phyloP scores from a whole-genome alignment of 2,797 vertebrate genomes.

The Mus caroli region DNA sequence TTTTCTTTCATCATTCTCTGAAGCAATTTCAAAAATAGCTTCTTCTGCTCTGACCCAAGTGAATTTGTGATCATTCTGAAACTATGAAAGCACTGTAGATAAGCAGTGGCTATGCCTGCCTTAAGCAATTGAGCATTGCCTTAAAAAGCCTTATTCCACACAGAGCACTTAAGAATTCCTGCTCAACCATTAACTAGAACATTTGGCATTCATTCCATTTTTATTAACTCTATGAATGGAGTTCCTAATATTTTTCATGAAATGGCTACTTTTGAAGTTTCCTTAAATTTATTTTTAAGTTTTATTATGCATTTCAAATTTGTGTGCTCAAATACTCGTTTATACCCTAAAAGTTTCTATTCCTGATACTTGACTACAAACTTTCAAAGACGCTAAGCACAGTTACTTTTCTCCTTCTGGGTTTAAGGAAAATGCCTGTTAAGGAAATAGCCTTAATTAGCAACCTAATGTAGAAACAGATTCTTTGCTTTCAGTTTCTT shows the following conservation, averaged over 20 bases:
- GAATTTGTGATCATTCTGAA: slow-evolving; percentile 58
- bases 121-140: slow-evolving; percentile 35
- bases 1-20: slow-evolving; percentile 68
- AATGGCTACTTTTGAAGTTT: slow-evolving; percentile 33
- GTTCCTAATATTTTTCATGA: slow-evolving; percentile 48
- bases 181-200: slow-evolving; percentile 48
- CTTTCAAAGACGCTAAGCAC: neutral
- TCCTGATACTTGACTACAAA: slow-evolving; percentile 22
- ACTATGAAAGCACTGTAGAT: slow-evolving; percentile 22
- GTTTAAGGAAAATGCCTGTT: slow-evolving; percentile 60
- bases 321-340: slow-evolving; percentile 13
- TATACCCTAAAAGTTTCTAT: slow-evolving; percentile 43
- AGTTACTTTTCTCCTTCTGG: slow-evolving; percentile 30
- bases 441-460: slow-evolving; percentile 65
- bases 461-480: slow-evolving; percentile 49
- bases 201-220: neutral
- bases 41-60: slow-evolving; percentile 45
- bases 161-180: slow-evolving; percentile 61
- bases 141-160: slow-evolving; percentile 40
- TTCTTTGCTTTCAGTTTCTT: slow-evolving; percentile 67
- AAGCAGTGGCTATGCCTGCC: slow-evolving; percentile 32
- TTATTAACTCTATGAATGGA: slow-evolving; percentile 22
- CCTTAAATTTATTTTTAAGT: slow-evolving; percentile 17
- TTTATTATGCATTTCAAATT: slow-evolving; percentile 51
- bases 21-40: slow-evolving; percentile 71